Evolutionary conservation across 2,113 vertebrate species (phyloP), one percentile per base, ranked within the genome.

Genomic region (Rhynchomys soricoides): DNA sequence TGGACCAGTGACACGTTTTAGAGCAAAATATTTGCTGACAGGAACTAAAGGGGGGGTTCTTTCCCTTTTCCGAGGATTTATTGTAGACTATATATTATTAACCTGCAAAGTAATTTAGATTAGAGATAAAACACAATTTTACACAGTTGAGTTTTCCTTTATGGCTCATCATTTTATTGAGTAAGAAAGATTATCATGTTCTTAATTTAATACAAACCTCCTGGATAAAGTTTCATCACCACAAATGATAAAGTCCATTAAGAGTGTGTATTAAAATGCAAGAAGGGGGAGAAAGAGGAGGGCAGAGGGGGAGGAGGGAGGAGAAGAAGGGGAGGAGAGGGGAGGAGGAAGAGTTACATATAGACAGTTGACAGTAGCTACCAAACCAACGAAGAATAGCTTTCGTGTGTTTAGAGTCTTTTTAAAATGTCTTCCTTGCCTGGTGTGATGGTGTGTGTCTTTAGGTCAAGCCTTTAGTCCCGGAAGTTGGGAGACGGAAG

Each of bases 1-100:
- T 50, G 90, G 66, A 79, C 57, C 52, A 74, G 0, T 40, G 79
- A 75, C 13, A 55, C 3, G 50, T 92, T 95, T 96, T 48, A 79
- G 64, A 83, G 17, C 29, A 96, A 94, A 92, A 55, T 95, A 75
- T 94, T 88, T 97, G 75, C 70, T 85, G 55, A 77, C 15, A 71
- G 22, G 21, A 86, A 94, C 62, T 16, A 21, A 55, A 59, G 64
- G 31, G 13, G 66, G 64, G 89, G 71, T 92, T 26, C 34, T 86
- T 95, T 48, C 7, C 43, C 90, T 13, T 86, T n/a, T 66, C 71
- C 62, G 62, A 95, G 64, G 21, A 73, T 16, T 12, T 29, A 64
- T 71, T 81, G 45, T 12, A 86, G 64, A 62, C 81, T 37, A 10
- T 29, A 70, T 77, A 55, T 66, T 79, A 55, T 71, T 71, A 71